Conservation (phyloP, 2,797 vertebrate genomes). For the Tiaroga cobitis region DNA sequence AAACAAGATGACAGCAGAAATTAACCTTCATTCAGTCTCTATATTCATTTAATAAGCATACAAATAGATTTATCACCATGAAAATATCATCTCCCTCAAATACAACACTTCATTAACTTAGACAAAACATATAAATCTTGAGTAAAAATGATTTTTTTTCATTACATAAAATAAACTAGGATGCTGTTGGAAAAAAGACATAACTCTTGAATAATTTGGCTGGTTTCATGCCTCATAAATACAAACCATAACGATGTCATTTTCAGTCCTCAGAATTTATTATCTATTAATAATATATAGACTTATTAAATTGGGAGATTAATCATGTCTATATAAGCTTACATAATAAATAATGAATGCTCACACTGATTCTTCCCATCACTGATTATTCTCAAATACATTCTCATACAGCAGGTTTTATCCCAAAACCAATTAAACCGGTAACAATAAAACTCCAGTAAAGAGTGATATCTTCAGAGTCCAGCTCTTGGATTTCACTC, state of each 20-base stretch:
- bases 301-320: conserved; percentile 66
- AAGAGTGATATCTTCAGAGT: conserved; percentile 66
- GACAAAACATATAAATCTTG: conserved; percentile 32
- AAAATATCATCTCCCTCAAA: conserved; percentile 11
- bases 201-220: conserved; percentile 69
- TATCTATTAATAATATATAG: conserved; percentile 59
- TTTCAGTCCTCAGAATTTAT: conserved; percentile 70
- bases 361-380: conserved; percentile 55
- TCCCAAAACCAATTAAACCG: conserved; percentile 63
- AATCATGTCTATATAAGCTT: conserved; percentile 66
- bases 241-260: conserved; percentile 67
- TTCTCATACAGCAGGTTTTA: conserved; percentile 47
- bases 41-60: conserved; percentile 11
- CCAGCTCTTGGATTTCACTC: conserved; percentile 71
- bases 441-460: conserved; percentile 64
- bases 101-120: conserved; percentile 33
- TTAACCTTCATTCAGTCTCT: background rate
- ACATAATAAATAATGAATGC: conserved; percentile 51
- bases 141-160: background rate
- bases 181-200: conserved; percentile 59
- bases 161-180: conserved; percentile 26
- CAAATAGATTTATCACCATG: conserved; percentile 31
- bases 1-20: conserved; percentile 18
- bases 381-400: conserved; percentile 57
- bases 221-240: conserved; percentile 67